A percentile compares a stretch with the other conserved stretches of the same genome.
phyloP scores from a whole-genome alignment of 2,888 invertebrate species.

The Pseudococcus viburni region DNA sequence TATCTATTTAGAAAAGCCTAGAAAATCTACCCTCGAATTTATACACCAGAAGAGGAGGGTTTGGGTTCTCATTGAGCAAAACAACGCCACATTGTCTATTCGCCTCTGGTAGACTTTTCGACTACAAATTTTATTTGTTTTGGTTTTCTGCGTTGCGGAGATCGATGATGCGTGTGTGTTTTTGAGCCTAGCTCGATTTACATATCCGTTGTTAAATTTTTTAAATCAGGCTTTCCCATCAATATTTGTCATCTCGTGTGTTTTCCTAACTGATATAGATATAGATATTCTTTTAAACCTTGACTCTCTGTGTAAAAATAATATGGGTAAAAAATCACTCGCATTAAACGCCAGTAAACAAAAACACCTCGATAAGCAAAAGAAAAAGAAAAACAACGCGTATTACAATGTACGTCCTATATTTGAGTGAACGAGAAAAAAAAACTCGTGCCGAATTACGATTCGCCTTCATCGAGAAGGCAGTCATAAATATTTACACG shows the following conservation, averaged over 20 bases:
- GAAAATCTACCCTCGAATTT: background rate
- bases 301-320: slow-evolving; percentile 30
- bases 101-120: background rate
- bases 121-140: background rate
- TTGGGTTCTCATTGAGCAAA: background rate
- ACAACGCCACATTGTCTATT: slow-evolving; percentile 13
- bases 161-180: too few species aligned
- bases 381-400: background rate
- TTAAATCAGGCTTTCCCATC: slow-evolving; percentile 10
- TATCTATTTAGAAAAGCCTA: slow-evolving; percentile 12
- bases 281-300: slow-evolving; percentile 17
- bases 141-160: background rate
- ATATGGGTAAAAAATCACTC: background rate
- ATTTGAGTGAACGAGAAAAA: background rate
- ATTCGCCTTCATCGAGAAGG: background rate
- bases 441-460: background rate
- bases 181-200: background rate
- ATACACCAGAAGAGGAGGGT: background rate
- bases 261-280: slow-evolving; percentile 2
- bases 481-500: background rate
- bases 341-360: slow-evolving; percentile 17
- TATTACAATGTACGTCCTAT: slow-evolving; percentile 9
- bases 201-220: background rate
- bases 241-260: slow-evolving; percentile 22
- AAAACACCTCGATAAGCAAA: slow-evolving; percentile 43